These are phyloP conservation scores for Stegodyphus mimosarum DNA, from an alignment of 1,140 invertebrate species.

Conservation along the genomic window DNA sequence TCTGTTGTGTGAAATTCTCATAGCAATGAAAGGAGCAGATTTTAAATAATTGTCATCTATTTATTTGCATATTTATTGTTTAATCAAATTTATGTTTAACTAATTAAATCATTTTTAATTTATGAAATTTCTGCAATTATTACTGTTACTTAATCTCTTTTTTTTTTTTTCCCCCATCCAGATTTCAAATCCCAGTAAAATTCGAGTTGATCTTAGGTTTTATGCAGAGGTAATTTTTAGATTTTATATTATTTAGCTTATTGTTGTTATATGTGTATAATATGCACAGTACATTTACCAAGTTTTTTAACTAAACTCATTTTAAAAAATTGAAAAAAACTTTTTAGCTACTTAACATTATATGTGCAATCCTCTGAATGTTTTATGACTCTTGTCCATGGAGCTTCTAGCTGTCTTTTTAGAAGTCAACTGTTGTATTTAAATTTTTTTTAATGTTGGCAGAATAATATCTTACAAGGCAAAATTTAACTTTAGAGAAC, in stretches of 20 bases:
- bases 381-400: no score
- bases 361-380: no score
- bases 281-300: neutral
- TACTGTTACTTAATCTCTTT: neutral
- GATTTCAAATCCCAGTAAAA: conserved; percentile 88
- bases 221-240: conserved; percentile 79
- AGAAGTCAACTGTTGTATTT: no score
- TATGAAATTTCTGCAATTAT: neutral
- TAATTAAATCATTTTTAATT: neutral
- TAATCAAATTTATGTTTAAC: no score
- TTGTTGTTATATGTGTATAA: neutral
- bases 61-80: no score
- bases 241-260: neutral
- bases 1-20: no score
- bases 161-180: conserved; percentile 66
- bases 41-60: no score
- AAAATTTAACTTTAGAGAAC: no score
- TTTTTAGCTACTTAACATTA: neutral
- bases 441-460: no score
- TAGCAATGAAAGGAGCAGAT: no score
- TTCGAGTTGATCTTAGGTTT: conserved; percentile 90
- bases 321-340: neutral
- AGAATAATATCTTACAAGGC: no score
- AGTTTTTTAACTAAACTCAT: neutral
- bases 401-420: no score